Percentiles rank a stretch among this genome's conserved stretches.
These are phyloP conservation scores for Homarus americanus DNA, from an alignment of 1,140 invertebrate genomes.

Conservation along the genomic window DNA sequence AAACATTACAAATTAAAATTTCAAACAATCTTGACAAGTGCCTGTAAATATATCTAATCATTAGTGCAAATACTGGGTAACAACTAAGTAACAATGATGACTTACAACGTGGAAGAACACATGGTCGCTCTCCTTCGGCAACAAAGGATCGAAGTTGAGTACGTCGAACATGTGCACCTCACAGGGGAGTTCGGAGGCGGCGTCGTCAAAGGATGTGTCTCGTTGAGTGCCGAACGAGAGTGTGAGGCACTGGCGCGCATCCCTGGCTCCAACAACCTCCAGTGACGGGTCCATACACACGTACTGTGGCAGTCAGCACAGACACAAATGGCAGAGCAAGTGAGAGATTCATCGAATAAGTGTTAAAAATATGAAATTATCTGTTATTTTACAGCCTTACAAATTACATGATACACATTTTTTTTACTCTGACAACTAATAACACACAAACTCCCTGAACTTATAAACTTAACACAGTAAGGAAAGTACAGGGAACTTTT, in stretches of 20 bases:
- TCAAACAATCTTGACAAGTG: too few species aligned
- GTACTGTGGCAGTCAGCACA: conserved; percentile 26
- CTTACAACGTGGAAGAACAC: conserved; percentile 34
- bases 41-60: too few species aligned
- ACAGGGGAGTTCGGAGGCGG: conserved; percentile 6
- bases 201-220: conserved; percentile 26
- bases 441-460: too few species aligned
- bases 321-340: too few species aligned
- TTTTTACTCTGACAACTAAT: too few species aligned
- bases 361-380: too few species aligned
- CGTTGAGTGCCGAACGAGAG: conserved; percentile 25
- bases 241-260: background rate
- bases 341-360: too few species aligned
- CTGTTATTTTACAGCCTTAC: too few species aligned
- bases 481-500: too few species aligned
- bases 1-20: too few species aligned
- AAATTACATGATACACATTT: too few species aligned
- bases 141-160: background rate
- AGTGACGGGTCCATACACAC: conserved; percentile 25
- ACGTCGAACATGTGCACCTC: conserved; percentile 54
- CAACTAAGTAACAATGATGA: background rate
- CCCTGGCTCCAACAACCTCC: background rate
- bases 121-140: background rate
- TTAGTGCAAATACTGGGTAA: background rate
- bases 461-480: too few species aligned